A percentile compares a stretch with the other conserved stretches of the same genome.
Evolutionary conservation across 2,113 vertebrate species (phyloP).

Genomic region (Salvator merianae): DNA sequence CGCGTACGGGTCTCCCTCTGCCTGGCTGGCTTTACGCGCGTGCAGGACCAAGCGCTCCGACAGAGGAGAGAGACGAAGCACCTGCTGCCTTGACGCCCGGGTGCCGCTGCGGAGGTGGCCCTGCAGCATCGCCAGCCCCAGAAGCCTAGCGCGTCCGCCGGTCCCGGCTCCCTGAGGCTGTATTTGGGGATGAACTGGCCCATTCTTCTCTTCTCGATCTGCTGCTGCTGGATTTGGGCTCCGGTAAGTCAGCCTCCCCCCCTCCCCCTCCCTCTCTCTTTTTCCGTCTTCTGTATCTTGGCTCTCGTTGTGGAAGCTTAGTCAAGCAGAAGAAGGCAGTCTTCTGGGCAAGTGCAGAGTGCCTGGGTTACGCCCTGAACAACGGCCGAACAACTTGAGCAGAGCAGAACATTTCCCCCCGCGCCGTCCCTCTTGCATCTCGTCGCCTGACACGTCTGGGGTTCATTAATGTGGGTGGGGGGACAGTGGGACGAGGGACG

Average conservation of each 20-base stretch:
- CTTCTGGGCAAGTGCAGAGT: neutral
- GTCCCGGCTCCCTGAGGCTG: neutral
- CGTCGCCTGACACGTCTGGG: too few relatives aligned
- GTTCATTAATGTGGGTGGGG: too few relatives aligned
- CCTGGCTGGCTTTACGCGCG: neutral
- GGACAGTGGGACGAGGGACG: neutral
- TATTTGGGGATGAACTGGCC: conserved; percentile 41
- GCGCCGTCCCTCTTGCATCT: too few relatives aligned
- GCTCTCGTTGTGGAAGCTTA: neutral
- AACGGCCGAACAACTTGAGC: too few relatives aligned
- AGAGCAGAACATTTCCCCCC: too few relatives aligned
- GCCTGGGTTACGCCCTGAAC: too few relatives aligned
- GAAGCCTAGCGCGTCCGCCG: neutral
- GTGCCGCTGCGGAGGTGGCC: conserved; percentile 24
- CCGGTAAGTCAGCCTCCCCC: conserved; percentile 45
- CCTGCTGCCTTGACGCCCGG: neutral
- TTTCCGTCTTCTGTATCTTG: neutral
- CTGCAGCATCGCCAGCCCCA: neutral
- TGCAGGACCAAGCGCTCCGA: neutral
- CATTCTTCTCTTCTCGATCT: conserved; percentile 38
- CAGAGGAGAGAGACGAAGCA: neutral
- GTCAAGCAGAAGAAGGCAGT: too few relatives aligned
- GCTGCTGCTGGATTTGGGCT: conserved; percentile 37
- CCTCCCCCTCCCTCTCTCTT: neutral
- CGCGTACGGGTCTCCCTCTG: too few relatives aligned